Percentiles rank a stretch among this genome's conserved stretches.
phyloP scores from a whole-genome alignment of 1,140 invertebrate species.

The Bombus superbus region DNA sequence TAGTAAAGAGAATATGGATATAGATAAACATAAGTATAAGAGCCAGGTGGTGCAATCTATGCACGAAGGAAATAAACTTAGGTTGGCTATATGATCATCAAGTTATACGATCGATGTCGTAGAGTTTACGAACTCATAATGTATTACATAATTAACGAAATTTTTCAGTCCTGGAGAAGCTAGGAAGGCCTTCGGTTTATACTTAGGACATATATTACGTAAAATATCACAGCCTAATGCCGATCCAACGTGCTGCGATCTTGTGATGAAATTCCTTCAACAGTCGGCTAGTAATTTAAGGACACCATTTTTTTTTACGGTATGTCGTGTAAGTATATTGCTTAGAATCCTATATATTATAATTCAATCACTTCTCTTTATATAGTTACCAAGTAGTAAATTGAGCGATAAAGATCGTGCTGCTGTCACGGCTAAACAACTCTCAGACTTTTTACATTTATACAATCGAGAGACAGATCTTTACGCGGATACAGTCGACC shows the following conservation, averaged over 20 bases:
- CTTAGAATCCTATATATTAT: background rate
- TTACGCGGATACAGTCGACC: constrained; percentile 87
- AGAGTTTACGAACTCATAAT: background rate
- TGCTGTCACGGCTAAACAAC: constrained; percentile 93
- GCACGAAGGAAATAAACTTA: constrained; percentile 83
- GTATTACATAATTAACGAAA: background rate
- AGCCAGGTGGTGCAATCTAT: constrained; percentile 80
- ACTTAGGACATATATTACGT: constrained; percentile 89
- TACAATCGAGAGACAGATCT: constrained; percentile 94
- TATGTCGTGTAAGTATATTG: constrained; percentile 68
- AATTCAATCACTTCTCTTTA: constrained; percentile 48
- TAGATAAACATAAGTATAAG: constrained; percentile 80
- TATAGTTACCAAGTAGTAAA: constrained; percentile 88
- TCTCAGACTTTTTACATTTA: constrained; percentile 95
- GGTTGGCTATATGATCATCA: constrained; percentile 73
- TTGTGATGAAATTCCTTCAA: constrained; percentile 93
- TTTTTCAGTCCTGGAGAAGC: constrained; percentile 85
- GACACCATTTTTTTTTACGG: constrained; percentile 89
- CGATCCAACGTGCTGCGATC: constrained; percentile 84
- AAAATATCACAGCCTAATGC: constrained; percentile 86
- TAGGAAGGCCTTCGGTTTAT: constrained; percentile 92
- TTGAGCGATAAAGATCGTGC: constrained; percentile 92
- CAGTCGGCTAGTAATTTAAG: constrained; percentile 90
- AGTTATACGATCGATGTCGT: background rate
- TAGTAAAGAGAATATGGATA: constrained; percentile 79